Evolutionary conservation across 2,888 invertebrate species (phyloP).

Genomic region (Cosmopolites sordidus): DNA sequence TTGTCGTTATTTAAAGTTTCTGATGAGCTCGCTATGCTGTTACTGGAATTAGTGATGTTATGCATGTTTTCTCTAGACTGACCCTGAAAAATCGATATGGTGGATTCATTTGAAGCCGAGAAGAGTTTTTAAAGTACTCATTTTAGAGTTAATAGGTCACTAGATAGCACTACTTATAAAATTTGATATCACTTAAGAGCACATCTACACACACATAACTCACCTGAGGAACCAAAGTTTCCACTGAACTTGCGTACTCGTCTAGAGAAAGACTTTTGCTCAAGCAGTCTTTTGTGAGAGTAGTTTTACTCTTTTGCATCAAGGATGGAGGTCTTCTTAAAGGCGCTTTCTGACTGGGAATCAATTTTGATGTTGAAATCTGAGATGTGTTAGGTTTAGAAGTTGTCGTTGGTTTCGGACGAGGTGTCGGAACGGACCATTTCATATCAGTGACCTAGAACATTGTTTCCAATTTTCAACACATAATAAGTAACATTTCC

Average conservation of each 20-base stretch:
- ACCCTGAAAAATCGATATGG: constrained; percentile 13
- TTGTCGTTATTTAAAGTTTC: constrained; percentile 57
- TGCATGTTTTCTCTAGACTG: constrained; percentile 32
- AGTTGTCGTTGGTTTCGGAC: constrained; percentile 7
- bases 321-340: constrained; percentile 19
- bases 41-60: constrained; percentile 38
- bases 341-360: constrained; percentile 1
- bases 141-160: too few species aligned
- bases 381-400: neutral
- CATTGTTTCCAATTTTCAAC: neutral
- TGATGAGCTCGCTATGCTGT: constrained; percentile 53
- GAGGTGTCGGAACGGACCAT: constrained; percentile 21
- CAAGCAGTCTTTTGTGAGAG: constrained; percentile 35
- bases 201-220: too few species aligned
- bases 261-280: constrained; percentile 34
- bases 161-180: too few species aligned
- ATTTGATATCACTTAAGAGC: too few species aligned
- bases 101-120: too few species aligned
- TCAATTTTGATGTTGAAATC: neutral
- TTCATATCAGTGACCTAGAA: constrained; percentile 44
- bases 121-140: too few species aligned
- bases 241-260: constrained; percentile 43
- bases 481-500: neutral
- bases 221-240: constrained; percentile 40
- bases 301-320: constrained; percentile 36